phyloP scores from a whole-genome alignment of 2,888 invertebrate species.

The Amphiduros pacificus region DNA sequence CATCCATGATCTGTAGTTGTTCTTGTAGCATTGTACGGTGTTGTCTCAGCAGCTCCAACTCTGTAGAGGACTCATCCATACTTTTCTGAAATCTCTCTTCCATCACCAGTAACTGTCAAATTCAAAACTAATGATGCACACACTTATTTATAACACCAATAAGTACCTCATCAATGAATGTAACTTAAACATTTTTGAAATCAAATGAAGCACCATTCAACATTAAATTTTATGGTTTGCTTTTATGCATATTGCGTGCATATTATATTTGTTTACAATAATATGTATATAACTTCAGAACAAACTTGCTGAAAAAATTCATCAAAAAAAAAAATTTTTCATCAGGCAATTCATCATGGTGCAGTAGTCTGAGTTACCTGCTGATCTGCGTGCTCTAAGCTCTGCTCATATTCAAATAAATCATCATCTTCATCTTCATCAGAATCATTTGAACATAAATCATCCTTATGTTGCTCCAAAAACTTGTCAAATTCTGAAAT shows the following conservation, averaged over 20 bases:
- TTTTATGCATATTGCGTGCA: no score
- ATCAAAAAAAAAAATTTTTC: no score
- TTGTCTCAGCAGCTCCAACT: constrained; percentile 47
- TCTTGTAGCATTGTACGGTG: constrained; percentile 53
- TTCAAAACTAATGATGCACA: no score
- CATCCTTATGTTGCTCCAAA: constrained; percentile 31
- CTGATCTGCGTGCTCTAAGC: constrained; percentile 50
- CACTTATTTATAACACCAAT: no score
- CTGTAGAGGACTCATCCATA: constrained; percentile 47
- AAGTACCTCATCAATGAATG: no score
- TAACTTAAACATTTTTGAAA: no score
- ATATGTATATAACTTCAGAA: no score
- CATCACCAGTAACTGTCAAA: constrained; percentile 45
- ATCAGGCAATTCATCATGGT: background rate
- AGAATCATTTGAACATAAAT: constrained; percentile 30
- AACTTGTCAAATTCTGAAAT: constrained; percentile 54
- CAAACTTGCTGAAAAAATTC: no score
- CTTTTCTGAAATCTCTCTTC: constrained; percentile 49
- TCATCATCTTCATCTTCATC: constrained; percentile 42
- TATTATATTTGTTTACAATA: no score
- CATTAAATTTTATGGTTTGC: no score
- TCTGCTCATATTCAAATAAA: constrained; percentile 42
- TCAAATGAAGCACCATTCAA: no score
- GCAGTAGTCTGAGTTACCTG: constrained; percentile 36
- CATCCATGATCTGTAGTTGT: constrained; percentile 51